These are phyloP conservation scores for Elaphurus davidianus DNA, from an alignment of 2,113 vertebrate genomes.

Conservation along the genomic window DNA sequence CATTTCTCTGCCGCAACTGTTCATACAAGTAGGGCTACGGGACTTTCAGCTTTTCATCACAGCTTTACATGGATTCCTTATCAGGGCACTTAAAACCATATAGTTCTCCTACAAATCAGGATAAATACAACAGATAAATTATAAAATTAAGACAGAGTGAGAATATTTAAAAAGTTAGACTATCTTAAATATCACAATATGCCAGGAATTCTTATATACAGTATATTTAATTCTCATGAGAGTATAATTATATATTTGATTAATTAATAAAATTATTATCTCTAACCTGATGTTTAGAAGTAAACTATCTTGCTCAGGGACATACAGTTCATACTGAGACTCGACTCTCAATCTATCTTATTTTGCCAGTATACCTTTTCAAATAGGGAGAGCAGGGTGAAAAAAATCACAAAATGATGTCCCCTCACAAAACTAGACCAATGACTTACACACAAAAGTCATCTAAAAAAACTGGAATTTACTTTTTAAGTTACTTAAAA, in stretches of 20 bases:
- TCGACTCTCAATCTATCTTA: neutral
- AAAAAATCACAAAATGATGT: neutral
- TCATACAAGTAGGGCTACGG: neutral
- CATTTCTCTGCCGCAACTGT: conserved; percentile 32
- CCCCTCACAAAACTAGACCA: neutral
- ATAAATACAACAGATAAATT: conserved; percentile 24
- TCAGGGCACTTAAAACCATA: neutral
- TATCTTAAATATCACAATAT: neutral
- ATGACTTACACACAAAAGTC: neutral
- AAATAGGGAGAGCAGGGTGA: neutral
- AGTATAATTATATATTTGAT: neutral
- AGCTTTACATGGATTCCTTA: neutral
- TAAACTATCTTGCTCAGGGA: neutral
- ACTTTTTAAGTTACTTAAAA: conserved; percentile 30
- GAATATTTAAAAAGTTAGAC: neutral
- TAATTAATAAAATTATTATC: neutral
- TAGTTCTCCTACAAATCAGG: neutral
- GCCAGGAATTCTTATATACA: neutral
- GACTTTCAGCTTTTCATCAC: conserved; percentile 28
- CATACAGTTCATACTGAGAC: neutral
- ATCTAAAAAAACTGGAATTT: neutral
- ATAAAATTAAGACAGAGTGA: conserved; percentile 35
- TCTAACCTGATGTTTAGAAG: neutral
- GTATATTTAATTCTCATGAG: conserved; percentile 16
- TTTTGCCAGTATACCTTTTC: neutral